Evolutionary conservation across 2,113 vertebrate genomes (phyloP).

Genomic region (Pyxicephalus adspersus): DNA sequence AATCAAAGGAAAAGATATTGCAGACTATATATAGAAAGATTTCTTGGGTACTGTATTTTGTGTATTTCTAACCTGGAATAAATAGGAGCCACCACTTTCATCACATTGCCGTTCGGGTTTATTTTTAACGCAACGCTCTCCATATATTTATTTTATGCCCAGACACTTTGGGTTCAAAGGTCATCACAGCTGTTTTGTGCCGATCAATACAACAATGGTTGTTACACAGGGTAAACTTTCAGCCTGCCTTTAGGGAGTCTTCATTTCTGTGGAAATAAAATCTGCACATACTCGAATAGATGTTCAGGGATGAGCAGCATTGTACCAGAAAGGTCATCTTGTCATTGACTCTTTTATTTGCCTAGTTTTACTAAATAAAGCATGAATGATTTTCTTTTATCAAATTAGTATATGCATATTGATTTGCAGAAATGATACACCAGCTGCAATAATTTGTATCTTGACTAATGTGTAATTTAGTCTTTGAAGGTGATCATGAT

Average conservation of each 20-base stretch:
- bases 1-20: too few species aligned
- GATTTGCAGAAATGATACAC: constrained; percentile 32
- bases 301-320: constrained; percentile 26
- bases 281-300: constrained; percentile 2
- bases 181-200: constrained; percentile 21
- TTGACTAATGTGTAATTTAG: constrained; percentile 33
- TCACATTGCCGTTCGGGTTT: neutral
- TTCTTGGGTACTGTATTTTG: too few species aligned
- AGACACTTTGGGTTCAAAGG: constrained; percentile 21
- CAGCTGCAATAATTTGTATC: constrained; percentile 35
- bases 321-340: constrained; percentile 46
- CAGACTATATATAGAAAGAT: too few species aligned
- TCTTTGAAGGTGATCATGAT: constrained; percentile 24
- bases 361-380: constrained; percentile 47
- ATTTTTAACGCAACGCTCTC: neutral
- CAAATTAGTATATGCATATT: constrained; percentile 48
- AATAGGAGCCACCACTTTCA: too few species aligned
- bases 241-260: constrained; percentile 28
- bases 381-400: constrained; percentile 53
- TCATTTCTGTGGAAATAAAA: constrained; percentile 27
- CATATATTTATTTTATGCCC: constrained; percentile 15
- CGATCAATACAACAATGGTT: constrained; percentile 42
- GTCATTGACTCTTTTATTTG: constrained; percentile 47
- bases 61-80: too few species aligned
- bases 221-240: constrained; percentile 48